phyloP scores from a whole-genome alignment of 1,140 invertebrate species.

The Nautilus pompilius region DNA sequence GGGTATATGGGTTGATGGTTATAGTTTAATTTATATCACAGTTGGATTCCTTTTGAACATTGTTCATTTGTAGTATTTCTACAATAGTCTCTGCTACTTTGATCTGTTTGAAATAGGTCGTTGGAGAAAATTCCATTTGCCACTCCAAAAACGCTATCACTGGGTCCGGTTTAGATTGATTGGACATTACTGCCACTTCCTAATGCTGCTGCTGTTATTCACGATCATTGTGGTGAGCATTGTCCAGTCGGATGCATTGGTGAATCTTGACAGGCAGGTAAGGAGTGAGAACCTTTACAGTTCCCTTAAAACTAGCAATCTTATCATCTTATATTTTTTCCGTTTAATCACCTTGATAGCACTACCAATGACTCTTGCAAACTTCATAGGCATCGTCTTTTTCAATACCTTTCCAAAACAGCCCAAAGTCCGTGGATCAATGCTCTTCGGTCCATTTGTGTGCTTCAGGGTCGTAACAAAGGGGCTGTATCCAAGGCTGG shows the following conservation, averaged over 20 bases:
- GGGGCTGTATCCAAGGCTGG: conserved; percentile 90
- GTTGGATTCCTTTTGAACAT: no score
- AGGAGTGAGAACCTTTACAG: background rate
- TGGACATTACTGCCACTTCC: background rate
- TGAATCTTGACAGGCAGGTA: background rate
- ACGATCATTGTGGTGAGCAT: background rate
- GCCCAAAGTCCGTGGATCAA: conserved; percentile 84
- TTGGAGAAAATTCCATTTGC: background rate
- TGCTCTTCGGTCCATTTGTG: conserved; percentile 88
- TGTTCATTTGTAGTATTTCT: no score
- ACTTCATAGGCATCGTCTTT: conserved; percentile 83
- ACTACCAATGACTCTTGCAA: conserved; percentile 50
- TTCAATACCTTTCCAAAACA: conserved; percentile 96
- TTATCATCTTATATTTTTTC: conserved; percentile 9
- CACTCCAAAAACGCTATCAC: background rate
- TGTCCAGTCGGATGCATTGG: background rate
- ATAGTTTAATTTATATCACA: no score
- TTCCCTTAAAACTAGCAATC: background rate
- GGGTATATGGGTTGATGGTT: no score
- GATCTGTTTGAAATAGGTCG: no score
- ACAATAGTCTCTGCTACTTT: no score
- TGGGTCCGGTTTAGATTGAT: background rate
- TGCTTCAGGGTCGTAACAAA: conserved; percentile 93
- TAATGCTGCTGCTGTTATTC: background rate
- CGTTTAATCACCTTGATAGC: conserved; percentile 12